Evolutionary conservation across 1,140 invertebrate species (phyloP), one percentile per base, ranked within the genome.

Genomic region (Zaprionus nigranus): DNA sequence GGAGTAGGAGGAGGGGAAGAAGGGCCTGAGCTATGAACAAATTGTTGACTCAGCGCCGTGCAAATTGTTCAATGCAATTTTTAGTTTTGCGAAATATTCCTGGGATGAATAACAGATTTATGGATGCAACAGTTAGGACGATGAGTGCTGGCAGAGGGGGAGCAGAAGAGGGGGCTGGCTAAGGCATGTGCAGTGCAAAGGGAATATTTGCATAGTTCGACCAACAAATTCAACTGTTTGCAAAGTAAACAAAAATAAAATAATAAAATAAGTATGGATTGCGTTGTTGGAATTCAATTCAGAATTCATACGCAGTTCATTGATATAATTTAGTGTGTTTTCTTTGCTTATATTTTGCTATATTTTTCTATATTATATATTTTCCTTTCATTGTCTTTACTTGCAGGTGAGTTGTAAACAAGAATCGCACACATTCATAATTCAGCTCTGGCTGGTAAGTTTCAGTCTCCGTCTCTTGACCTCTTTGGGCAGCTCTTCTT

Each of bases 41-140:
- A 88, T 84, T 88, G 78, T 84, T 90, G 85, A 87, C 84, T 88
- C 84, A 87, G 81, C 81, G 53, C 58, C 65, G 36, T 64, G 74
- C 70, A 72, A 80, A 87, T 80, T 80, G 72, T 79, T 71, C 58
- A 70, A 71, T 78, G 63, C 76, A 74, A 58, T 76, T 81, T 79
- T 53, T 65, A 58, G 34, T 59, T 51, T 62, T 59, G 49, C 56
- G 13, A 62, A 76, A 61, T 69, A 49, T 34, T 22, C 53, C 54
- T 62, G 43, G 64, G 40, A 70, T 67, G 69, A 77, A 87, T 70
- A 73, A 62, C 54, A 78, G 84, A 87, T 87, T 87, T 88, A 88
- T 84, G 53, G 57, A 57, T 69, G 65, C 64, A 73, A 68, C 46
- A 73, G 61, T 57, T 65, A 56, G 26, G 20, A n/a, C n/a, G 15